Evolutionary conservation across 2,113 vertebrate genomes (phyloP), one percentile per base, ranked within the genome.

Genomic region (Trachemys scripta): DNA sequence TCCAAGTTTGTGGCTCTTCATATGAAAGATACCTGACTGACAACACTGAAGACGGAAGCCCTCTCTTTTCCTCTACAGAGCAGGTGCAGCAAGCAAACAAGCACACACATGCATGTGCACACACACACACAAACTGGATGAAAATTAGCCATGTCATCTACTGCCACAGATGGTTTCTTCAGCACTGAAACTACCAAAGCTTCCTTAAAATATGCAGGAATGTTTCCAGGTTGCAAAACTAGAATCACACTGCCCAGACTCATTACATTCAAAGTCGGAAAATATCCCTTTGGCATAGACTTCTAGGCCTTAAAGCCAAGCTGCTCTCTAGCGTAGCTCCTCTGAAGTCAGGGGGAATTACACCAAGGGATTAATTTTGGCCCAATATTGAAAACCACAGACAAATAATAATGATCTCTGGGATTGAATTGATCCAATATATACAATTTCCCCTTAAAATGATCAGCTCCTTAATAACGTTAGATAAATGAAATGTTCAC

Each of bases 361-460:
- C 93, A 92, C 81, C n/a, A 80, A 72, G 88, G 84, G 95, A 94
- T 89, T 92, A 92, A 82, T 76, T 90, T 85, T 95, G 94, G 93
- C 96, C 89, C 80, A 56, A 91, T 31, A 92, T 51, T 1, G 22
- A 96, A 97, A 97, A 97, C 89, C 89, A 88, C 89, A 95, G 69
- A 88, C 89, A 96, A 97, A 90, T 92, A 50, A 96, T 76, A 87
- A 89, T 85, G 89, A 96, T 97, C 95, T 84, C 88, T 95, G 93
- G 96, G 94, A 95, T 90, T 91, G 94, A 94, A 51, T 12, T 94
- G 96, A 95, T 91, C 94, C 93, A 89, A 84, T 97, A 97, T 93
- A 94, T 65, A 49, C 47, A 69, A 82, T 80, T 89, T 87, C 85
- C 75, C 84, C 91, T 92, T 94, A 94, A 97, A 96, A 82, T 51